Evolutionary conservation across 2,113 vertebrate genomes (phyloP).

Genomic region (Salvelinus sp.): DNA sequence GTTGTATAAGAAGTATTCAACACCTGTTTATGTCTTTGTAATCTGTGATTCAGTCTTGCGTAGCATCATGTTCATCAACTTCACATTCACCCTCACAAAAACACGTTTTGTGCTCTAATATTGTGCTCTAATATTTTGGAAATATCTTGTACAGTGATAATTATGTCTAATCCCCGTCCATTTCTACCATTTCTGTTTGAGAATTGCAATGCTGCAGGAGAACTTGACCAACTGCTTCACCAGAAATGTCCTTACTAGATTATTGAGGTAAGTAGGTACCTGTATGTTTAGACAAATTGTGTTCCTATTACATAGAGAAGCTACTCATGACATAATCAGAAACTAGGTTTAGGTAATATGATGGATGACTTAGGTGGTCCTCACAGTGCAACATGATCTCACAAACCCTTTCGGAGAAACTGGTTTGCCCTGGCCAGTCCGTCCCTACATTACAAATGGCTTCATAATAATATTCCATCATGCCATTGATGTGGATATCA

Average conservation of each 20-base stretch:
- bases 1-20: too few species aligned
- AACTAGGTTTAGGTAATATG: slow-evolving; percentile 67
- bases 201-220: background rate
- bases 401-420: slow-evolving; percentile 50
- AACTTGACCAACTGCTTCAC: background rate
- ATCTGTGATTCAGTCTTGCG: too few species aligned
- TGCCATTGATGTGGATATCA: slow-evolving; percentile 79
- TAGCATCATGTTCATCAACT: too few species aligned
- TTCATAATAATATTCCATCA: slow-evolving; percentile 73
- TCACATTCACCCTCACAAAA: too few species aligned
- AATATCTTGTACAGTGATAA: too few species aligned
- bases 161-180: too few species aligned
- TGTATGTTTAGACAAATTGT: slow-evolving; percentile 7
- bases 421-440: slow-evolving; percentile 59
- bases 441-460: slow-evolving; percentile 63
- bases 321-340: slow-evolving; percentile 69
- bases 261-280: background rate
- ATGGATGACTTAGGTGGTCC: slow-evolving; percentile 67
- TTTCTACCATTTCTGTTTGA: background rate
- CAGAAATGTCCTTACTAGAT: background rate
- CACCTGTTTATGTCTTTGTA: too few species aligned
- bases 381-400: slow-evolving; percentile 42
- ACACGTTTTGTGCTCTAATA: background rate
- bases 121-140: too few species aligned
- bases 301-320: slow-evolving; percentile 17